Percentiles rank a stretch among this genome's conserved stretches.
phyloP scores from a whole-genome alignment of 2,113 vertebrate species.

The Mobula birostris region DNA sequence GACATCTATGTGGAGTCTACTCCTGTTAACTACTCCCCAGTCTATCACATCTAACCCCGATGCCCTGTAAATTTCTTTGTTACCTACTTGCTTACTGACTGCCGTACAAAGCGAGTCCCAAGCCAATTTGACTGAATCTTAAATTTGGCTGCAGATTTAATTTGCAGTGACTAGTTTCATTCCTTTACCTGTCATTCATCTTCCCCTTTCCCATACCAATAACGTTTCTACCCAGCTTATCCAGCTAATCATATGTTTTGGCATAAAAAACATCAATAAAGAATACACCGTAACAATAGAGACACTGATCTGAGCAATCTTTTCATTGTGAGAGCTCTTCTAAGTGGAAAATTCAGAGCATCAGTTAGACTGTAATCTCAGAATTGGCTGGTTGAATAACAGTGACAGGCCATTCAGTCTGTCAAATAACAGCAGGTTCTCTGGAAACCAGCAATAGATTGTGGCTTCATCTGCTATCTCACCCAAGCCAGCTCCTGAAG shows the following conservation, averaged over 20 bases:
- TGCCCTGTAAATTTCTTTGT: background rate
- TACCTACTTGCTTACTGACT: background rate
- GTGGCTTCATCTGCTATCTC: background rate
- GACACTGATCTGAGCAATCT: background rate
- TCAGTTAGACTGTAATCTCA: background rate
- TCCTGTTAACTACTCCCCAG: constrained; percentile 20
- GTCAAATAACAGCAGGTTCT: too few species aligned
- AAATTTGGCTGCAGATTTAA: background rate
- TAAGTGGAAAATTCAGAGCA: background rate
- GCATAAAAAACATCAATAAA: too few species aligned
- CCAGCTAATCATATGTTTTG: background rate
- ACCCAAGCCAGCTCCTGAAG: background rate
- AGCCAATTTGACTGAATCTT: background rate
- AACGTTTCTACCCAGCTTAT: background rate
- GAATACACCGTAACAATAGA: background rate
- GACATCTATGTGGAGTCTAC: background rate
- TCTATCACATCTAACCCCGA: background rate
- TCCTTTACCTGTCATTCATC: background rate
- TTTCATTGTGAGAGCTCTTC: background rate
- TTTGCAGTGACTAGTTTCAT: background rate
- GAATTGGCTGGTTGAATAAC: background rate
- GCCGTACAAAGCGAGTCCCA: background rate
- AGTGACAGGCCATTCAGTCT: background rate
- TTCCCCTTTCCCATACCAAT: background rate
- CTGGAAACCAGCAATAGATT: background rate